Percentiles rank a stretch among this genome's conserved stretches.
Conservation (phyloP, 2,888 invertebrate genomes). For the Heteropelma amictum region DNA sequence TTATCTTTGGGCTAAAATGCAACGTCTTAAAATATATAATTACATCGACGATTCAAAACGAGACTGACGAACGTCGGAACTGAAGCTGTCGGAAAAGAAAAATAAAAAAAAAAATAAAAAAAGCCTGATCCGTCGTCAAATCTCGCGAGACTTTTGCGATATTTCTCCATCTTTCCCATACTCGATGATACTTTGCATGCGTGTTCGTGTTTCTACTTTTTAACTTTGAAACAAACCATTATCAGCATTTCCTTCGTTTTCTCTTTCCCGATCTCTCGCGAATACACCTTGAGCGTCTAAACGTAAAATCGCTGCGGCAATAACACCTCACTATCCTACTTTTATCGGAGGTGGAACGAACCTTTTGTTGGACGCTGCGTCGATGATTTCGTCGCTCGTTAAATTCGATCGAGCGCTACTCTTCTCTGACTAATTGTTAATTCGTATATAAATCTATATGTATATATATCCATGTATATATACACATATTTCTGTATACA, state of each 20-base stretch:
- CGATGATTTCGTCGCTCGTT: constrained; percentile 46
- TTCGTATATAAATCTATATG: constrained; percentile 55
- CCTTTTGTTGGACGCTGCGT: constrained; percentile 44
- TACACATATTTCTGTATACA: constrained; percentile 6
- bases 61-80: too few relatives aligned
- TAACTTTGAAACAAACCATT: background rate
- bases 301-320: constrained; percentile 27
- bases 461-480: constrained; percentile 51
- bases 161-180: constrained; percentile 28
- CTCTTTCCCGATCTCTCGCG: background rate
- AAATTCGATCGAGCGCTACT: constrained; percentile 49
- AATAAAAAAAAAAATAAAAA: background rate
- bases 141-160: constrained; percentile 4
- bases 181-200: constrained; percentile 1
- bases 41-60: background rate
- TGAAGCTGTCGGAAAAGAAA: background rate
- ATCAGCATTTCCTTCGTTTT: background rate
- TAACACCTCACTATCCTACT: constrained; percentile 23
- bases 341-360: constrained; percentile 45
- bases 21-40: constrained; percentile 26
- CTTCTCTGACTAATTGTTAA: constrained; percentile 58
- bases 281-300: constrained; percentile 32
- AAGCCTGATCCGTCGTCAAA: constrained; percentile 6
- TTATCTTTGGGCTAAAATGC: constrained; percentile 52
- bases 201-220: background rate